These are phyloP conservation scores for Halichoerus grypus DNA, from an alignment of 2,113 vertebrate species.

Conservation along the genomic window DNA sequence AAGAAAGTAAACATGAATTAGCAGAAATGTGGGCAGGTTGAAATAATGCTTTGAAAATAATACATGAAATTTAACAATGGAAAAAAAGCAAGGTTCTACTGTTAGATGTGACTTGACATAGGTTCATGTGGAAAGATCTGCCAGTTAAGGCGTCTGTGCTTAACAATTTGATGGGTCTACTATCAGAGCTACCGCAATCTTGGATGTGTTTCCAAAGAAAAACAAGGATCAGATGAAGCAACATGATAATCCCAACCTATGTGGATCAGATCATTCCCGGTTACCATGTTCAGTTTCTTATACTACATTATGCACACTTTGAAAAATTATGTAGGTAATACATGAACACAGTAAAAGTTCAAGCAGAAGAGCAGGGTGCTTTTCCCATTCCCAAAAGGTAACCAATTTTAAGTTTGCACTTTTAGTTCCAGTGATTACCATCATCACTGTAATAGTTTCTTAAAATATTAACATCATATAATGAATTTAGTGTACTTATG, in stretches of 20 bases:
- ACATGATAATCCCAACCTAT: neutral
- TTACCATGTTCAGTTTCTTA: neutral
- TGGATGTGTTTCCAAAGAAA: neutral
- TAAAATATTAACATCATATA: neutral
- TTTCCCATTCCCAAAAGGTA: neutral
- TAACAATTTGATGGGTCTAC: neutral
- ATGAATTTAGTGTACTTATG: neutral
- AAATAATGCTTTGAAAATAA: conserved; percentile 23
- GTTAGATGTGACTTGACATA: neutral
- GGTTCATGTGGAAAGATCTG: neutral
- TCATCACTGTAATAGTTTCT: neutral
- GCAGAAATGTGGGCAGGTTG: neutral
- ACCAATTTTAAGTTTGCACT: neutral
- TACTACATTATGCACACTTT: neutral
- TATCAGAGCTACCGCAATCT: neutral
- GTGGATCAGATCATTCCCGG: neutral
- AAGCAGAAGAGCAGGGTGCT: neutral
- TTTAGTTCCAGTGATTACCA: neutral
- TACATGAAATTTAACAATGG: neutral
- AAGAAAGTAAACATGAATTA: neutral
- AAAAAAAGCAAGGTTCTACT: neutral
- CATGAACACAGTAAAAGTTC: neutral
- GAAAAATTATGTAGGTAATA: neutral
- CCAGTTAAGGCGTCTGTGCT: neutral
- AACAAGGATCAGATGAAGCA: neutral